Percentiles rank a stretch among this genome's conserved stretches.
These are phyloP conservation scores for Hedychridium roseum DNA, from an alignment of 2,888 invertebrate genomes.

Conservation along the genomic window DNA sequence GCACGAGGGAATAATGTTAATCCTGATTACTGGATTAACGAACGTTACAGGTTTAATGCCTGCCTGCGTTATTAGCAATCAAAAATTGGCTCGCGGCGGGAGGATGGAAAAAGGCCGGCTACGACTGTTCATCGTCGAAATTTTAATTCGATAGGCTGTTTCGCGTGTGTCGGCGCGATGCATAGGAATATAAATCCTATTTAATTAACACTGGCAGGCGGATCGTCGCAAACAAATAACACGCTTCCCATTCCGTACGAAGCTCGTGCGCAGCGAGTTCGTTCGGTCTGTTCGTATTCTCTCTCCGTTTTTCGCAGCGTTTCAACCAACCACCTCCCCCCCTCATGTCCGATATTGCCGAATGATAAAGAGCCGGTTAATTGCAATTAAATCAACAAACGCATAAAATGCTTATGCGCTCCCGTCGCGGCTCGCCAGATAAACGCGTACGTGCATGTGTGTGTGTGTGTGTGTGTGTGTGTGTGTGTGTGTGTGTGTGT, in stretches of 20 bases:
- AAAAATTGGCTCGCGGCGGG: background rate
- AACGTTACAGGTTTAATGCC: too few relatives aligned
- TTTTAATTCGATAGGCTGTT: conserved; percentile 33
- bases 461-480: conserved; percentile 5
- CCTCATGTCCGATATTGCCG: conserved; percentile 34
- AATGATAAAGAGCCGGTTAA: conserved; percentile 41
- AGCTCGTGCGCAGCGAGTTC: too few relatives aligned
- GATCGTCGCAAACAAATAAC: conserved; percentile 39
- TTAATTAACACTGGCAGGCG: conserved; percentile 45
- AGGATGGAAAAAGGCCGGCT: too few relatives aligned
- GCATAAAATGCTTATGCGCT: conserved; percentile 27
- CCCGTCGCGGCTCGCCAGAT: conserved; percentile 5
- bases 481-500: conserved; percentile 3
- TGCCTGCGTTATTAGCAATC: too few relatives aligned
- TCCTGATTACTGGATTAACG: too few relatives aligned
- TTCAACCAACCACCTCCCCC: conserved; percentile 15
- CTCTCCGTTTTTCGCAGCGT: conserved; percentile 17
- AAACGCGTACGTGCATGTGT: too few relatives aligned
- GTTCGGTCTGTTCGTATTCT: conserved; percentile 23
- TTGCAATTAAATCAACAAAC: conserved; percentile 44
- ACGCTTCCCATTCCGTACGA: conserved; percentile 14
- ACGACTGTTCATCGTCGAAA: conserved; percentile 20
- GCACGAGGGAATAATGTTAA: too few relatives aligned
- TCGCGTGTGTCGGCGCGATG: conserved; percentile 7
- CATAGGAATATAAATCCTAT: conserved; percentile 38